Conservation (phyloP, 2,888 invertebrate genomes). For the Pseudoips prasinana region DNA sequence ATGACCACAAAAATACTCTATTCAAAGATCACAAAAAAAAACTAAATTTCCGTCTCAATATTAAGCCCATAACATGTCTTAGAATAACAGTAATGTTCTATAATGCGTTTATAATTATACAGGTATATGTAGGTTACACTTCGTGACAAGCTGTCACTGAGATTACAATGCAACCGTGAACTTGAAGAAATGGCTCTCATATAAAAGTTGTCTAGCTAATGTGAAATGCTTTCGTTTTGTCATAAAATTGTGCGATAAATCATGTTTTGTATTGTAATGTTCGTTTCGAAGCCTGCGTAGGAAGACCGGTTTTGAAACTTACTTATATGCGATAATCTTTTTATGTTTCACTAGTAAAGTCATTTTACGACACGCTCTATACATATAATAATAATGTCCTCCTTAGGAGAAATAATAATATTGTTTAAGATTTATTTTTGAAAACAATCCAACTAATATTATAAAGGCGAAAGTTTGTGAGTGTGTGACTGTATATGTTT, state of each 20-base stretch:
- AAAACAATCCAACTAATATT: no score
- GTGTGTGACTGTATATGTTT: no score
- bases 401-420: no score
- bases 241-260: background rate
- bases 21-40: slow-evolving; percentile 23
- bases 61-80: slow-evolving; percentile 31
- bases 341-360: no score
- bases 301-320: no score
- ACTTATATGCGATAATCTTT: no score
- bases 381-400: no score
- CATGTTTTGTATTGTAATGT: background rate
- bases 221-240: background rate
- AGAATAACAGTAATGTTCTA: slow-evolving; percentile 56
- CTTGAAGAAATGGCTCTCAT: slow-evolving; percentile 22
- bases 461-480: no score
- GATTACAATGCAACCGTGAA: slow-evolving; percentile 22
- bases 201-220: slow-evolving; percentile 17
- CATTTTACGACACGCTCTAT: no score
- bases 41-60: slow-evolving; percentile 27
- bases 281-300: no score
- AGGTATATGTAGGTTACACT: slow-evolving; percentile 52
- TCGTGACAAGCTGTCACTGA: slow-evolving; percentile 50
- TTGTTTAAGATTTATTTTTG: no score
- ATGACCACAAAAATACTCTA: slow-evolving; percentile 24
- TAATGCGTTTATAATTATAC: slow-evolving; percentile 79